Evolutionary conservation across 1,140 invertebrate species (phyloP).

Genomic region (Drosophila subpulchrella): DNA sequence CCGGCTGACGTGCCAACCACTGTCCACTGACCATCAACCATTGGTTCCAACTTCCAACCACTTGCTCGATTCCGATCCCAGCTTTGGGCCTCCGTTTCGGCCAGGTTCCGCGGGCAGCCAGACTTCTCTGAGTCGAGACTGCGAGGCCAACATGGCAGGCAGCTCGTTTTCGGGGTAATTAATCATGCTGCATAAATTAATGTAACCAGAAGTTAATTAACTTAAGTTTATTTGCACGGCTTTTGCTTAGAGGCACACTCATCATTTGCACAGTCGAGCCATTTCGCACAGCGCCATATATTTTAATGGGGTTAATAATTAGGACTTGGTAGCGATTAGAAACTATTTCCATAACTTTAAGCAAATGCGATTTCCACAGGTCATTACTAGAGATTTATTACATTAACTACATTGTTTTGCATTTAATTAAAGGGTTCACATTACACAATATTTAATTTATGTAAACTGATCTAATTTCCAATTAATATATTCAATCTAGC

Average conservation of each 20-base stretch:
- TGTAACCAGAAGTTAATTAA: constrained; percentile 80
- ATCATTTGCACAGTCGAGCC: constrained; percentile 26
- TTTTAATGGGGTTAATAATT: not conserved
- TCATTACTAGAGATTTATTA: not conserved
- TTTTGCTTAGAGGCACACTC: constrained; percentile 47
- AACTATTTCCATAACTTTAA: not conserved
- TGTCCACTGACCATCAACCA: constrained; percentile 46
- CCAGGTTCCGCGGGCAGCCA: not conserved
- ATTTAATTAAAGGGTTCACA: not conserved
- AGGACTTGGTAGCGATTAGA: not conserved
- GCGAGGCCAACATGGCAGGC: constrained; percentile 51
- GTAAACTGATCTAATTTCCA: not conserved
- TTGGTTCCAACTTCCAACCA: not conserved
- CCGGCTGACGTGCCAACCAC: constrained; percentile 55
- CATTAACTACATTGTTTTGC: not conserved
- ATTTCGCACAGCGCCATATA: constrained; percentile 9
- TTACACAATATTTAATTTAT: not conserved
- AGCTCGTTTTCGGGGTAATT: constrained; percentile 64
- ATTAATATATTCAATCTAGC: no score
- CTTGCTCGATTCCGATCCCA: constrained; percentile 23
- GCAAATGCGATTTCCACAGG: not conserved
- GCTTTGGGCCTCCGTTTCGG: constrained; percentile 9
- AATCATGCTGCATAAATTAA: constrained; percentile 80
- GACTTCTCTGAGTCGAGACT: constrained; percentile 1
- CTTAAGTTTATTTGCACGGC: constrained; percentile 76